Percentiles rank a stretch among this genome's conserved stretches.
phyloP scores from a whole-genome alignment of 1,140 invertebrate genomes.

The Eufriesea mexicana region DNA sequence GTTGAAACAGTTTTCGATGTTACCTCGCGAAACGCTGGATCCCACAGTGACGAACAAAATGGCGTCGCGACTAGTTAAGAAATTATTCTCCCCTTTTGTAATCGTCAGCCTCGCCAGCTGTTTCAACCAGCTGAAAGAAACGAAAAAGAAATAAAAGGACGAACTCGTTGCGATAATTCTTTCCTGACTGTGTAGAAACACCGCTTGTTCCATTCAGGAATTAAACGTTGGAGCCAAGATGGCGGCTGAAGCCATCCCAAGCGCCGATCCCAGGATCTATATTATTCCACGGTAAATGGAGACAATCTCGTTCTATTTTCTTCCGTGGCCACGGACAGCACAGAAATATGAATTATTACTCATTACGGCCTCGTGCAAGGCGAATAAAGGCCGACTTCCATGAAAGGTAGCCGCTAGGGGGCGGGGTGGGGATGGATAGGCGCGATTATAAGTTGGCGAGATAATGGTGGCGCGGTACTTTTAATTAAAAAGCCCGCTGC shows the following conservation, averaged over 20 bases:
- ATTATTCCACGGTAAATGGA: conserved; percentile 42
- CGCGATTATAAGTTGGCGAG: conserved; percentile 77
- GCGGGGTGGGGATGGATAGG: conserved; percentile 44
- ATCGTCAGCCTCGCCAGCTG: too few species aligned
- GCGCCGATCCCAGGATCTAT: too few species aligned
- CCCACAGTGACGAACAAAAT: too few species aligned
- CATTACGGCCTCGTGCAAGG: conserved; percentile 61
- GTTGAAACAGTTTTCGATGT: too few species aligned
- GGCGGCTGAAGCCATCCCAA: background rate
- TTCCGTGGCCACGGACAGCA: conserved; percentile 28
- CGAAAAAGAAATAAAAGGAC: too few species aligned
- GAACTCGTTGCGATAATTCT: too few species aligned
- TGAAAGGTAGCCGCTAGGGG: background rate
- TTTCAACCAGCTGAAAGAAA: too few species aligned
- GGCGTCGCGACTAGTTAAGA: too few species aligned
- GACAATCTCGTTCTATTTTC: conserved; percentile 47
- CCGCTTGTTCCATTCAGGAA: background rate
- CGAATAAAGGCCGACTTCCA: conserved; percentile 67
- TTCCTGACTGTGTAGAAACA: too few species aligned
- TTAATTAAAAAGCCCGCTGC: conserved; percentile 78
- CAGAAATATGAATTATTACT: conserved; percentile 73
- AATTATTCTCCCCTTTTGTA: too few species aligned
- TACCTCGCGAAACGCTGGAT: too few species aligned
- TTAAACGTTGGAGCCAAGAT: background rate
- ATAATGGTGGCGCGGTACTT: conserved; percentile 74